These are phyloP conservation scores for Erpobdella octoculata DNA, from an alignment of 2,888 invertebrate species.

Conservation along the genomic window DNA sequence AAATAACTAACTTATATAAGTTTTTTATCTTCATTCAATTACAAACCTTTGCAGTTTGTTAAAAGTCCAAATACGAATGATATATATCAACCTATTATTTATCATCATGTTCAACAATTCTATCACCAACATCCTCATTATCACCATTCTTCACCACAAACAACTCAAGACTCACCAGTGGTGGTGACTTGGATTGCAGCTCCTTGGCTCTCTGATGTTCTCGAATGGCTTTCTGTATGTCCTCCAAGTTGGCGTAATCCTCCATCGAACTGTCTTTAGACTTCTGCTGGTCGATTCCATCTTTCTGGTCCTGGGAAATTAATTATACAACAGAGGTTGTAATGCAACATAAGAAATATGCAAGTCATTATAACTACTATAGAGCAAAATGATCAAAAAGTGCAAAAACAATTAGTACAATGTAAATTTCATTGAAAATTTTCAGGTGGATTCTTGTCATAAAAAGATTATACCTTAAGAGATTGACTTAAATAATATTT, in stretches of 20 bases:
- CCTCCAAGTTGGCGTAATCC: conserved; percentile 15
- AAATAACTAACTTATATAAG: conserved; percentile 5
- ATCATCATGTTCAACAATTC: background rate
- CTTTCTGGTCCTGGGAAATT: background rate
- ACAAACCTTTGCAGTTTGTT: background rate
- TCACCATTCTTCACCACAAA: background rate
- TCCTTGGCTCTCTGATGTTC: too few species aligned
- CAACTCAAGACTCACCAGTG: conserved; percentile 16
- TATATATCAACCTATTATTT: background rate
- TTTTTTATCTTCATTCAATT: conserved; percentile 2
- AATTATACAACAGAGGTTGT: background rate
- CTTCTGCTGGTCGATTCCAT: background rate
- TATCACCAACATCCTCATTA: background rate
- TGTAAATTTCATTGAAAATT: too few species aligned
- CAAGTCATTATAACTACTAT: too few species aligned
- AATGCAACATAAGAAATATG: too few species aligned
- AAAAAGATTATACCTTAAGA: too few species aligned
- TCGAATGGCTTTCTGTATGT: conserved; percentile 9
- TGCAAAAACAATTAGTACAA: too few species aligned
- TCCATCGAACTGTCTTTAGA: background rate
- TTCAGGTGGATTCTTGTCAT: too few species aligned
- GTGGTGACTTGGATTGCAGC: too few species aligned
- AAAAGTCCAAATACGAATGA: background rate
- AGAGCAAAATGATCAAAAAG: too few species aligned
- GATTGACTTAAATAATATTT: too few species aligned